These are phyloP conservation scores for Dascyllus trimaculatus DNA, from an alignment of 2,113 vertebrate genomes.

Conservation along the genomic window DNA sequence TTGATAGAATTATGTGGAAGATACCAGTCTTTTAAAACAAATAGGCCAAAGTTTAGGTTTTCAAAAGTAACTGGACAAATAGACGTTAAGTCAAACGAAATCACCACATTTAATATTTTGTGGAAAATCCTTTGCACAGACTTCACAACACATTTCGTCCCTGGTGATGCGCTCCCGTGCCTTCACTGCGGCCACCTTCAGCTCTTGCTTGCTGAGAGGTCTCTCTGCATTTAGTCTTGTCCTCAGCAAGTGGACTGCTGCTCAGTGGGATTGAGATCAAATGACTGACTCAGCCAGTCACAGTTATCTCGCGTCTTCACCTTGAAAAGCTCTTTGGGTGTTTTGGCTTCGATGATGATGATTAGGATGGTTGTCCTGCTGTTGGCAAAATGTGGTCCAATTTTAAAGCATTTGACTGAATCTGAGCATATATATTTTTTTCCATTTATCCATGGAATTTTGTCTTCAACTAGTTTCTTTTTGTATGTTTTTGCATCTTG, in stretches of 20 bases:
- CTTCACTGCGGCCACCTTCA: not conserved
- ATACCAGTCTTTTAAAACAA: not conserved
- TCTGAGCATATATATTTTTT: too few species aligned
- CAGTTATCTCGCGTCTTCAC: not conserved
- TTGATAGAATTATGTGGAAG: not conserved
- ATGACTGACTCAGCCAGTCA: not conserved
- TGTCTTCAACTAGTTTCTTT: not conserved
- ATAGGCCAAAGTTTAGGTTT: not conserved
- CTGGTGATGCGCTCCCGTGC: not conserved
- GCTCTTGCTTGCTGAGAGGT: not conserved
- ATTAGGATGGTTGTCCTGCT: not conserved
- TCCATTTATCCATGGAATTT: too few species aligned
- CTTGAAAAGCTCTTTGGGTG: slow-evolving; percentile 5
- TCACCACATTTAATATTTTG: not conserved
- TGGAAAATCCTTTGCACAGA: not conserved
- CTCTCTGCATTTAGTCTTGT: not conserved
- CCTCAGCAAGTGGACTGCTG: not conserved
- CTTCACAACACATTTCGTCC: not conserved
- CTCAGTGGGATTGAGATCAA: slow-evolving; percentile 3
- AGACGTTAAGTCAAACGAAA: not conserved
- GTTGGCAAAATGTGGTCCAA: not conserved
- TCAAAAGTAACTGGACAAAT: not conserved
- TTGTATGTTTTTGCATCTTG: not conserved
- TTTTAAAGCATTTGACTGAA: not conserved
- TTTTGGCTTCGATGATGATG: not conserved